Percentiles rank a stretch among this genome's conserved stretches.
These are phyloP conservation scores for Athripsodes cinereus DNA, from an alignment of 2,888 invertebrate genomes.

Conservation along the genomic window DNA sequence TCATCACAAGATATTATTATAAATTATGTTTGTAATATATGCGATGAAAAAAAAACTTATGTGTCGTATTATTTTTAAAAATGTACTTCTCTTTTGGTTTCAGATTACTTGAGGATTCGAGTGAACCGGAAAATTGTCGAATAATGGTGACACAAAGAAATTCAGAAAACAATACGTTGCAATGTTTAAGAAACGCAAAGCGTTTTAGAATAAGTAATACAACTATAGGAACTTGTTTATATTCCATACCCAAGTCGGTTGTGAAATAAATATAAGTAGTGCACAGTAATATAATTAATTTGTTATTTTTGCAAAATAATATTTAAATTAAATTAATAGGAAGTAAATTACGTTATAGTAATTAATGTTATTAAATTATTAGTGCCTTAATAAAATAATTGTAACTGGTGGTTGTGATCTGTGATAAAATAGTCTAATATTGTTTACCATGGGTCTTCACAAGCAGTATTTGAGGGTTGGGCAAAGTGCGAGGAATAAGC, in stretches of 20 bases:
- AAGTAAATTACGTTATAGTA: too few relatives aligned
- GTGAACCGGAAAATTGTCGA: not conserved
- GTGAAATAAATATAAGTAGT: constrained; percentile 2
- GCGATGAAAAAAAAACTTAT: too few relatives aligned
- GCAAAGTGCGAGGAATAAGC: constrained; percentile 62
- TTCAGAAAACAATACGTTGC: not conserved
- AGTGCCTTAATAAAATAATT: constrained; percentile 9
- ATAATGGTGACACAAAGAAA: not conserved
- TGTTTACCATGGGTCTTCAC: constrained; percentile 56
- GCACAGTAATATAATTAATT: not conserved
- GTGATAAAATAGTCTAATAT: constrained; percentile 9
- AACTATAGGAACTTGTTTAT: not conserved
- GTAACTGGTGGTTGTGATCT: constrained; percentile 10
- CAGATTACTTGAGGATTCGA: too few relatives aligned
- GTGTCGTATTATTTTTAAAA: too few relatives aligned
- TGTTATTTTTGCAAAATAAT: too few relatives aligned
- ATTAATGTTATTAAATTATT: too few relatives aligned
- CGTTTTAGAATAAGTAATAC: not conserved
- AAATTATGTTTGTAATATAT: too few relatives aligned
- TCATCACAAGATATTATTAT: too few relatives aligned
- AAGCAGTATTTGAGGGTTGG: constrained; percentile 74
- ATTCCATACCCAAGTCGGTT: not conserved
- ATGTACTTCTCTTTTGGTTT: too few relatives aligned
- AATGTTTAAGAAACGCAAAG: too few relatives aligned
- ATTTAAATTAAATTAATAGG: too few relatives aligned